Base-by-base conservation (phyloP, 2,113 vertebrate species). In the Apeltes quadracus region DNA sequence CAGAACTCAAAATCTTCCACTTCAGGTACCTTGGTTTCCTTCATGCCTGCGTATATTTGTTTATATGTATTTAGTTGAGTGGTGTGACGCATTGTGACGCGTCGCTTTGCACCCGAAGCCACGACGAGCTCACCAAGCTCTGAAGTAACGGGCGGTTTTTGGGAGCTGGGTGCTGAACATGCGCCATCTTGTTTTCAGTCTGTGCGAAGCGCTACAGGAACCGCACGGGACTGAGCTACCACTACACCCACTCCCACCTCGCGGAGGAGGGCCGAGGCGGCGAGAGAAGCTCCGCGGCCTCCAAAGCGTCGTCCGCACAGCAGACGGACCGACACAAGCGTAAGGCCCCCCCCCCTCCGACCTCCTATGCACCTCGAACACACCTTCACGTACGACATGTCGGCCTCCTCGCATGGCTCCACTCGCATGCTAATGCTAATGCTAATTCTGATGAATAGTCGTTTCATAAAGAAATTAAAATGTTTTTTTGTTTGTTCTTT, bases 181-280 rank as follows among this genome's bases (percentile, higher is more conserved):
- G 44, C 69, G 39, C 57, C 8, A 7, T 75, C 11, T 83, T 61
- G 83, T 61, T 84, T 82, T 22, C 78, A 98, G 97, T 97, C 75
- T 98, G 95, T 73, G 95, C 96, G 77, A 98, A 97, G 90, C 96
- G 97, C 84, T 98, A 98, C 91, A 98, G 97, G 92, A 98, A 98
- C 92, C 95, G 97, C 50, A 95, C 97, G 11, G 97, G 97, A 43
- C 93, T 98, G 77, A 98, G 97, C 90, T 98, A 98, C 89, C 97
- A 98, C 91, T 98, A 98, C 22, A 94, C 95, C 79, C 95, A 98
- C 89, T 96, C 96, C 76, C 97, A 98, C 79, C 93, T 98, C 3
- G 95, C 95, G 70, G 96, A 96, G 0, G 96, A 96, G 89, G 94
- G 95, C 78, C 93, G 94, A 20, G 92, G 95, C 2, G 95, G 96